Evolutionary conservation across 2,113 vertebrate genomes (phyloP).

Genomic region (Malurus alboscapulatus): DNA sequence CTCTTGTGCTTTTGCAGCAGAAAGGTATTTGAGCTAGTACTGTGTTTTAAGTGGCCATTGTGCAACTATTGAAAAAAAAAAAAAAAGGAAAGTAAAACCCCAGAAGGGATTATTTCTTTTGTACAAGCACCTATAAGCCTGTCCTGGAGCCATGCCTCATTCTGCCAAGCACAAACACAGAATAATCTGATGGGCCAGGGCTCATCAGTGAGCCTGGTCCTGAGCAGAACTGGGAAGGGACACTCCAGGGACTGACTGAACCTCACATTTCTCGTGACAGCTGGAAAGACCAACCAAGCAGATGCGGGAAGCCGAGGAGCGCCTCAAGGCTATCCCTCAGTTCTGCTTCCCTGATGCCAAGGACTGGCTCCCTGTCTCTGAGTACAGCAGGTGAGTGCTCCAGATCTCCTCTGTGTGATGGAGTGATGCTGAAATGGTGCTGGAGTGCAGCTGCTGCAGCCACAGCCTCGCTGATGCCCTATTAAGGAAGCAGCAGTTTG

Average conservation of each 20-base stretch:
- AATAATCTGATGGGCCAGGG: background rate
- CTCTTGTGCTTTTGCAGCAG: background rate
- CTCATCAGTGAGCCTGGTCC: background rate
- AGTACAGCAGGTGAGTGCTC: slow-evolving; percentile 86
- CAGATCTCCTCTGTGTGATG: background rate
- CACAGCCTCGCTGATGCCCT: background rate
- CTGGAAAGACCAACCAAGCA: slow-evolving; percentile 96
- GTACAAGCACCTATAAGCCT: background rate
- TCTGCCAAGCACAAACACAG: background rate
- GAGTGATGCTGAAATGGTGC: background rate
- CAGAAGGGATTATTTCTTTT: background rate
- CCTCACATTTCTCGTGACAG: slow-evolving; percentile 64
- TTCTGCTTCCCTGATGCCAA: slow-evolving; percentile 99
- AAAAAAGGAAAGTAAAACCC: background rate
- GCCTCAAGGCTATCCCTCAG: slow-evolving; percentile 97
- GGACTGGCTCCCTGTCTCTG: slow-evolving; percentile 94
- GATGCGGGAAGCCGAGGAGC: slow-evolving; percentile 94
- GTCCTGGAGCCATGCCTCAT: background rate
- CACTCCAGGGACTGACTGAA: background rate
- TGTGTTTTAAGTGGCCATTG: background rate
- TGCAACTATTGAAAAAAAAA: background rate
- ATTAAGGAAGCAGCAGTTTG: slow-evolving; percentile 43
- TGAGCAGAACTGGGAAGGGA: background rate
- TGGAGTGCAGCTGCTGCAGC: background rate
- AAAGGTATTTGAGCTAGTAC: background rate